Evolutionary conservation across 2,888 invertebrate genomes (phyloP).

Genomic region (Hymenopus coronatus): DNA sequence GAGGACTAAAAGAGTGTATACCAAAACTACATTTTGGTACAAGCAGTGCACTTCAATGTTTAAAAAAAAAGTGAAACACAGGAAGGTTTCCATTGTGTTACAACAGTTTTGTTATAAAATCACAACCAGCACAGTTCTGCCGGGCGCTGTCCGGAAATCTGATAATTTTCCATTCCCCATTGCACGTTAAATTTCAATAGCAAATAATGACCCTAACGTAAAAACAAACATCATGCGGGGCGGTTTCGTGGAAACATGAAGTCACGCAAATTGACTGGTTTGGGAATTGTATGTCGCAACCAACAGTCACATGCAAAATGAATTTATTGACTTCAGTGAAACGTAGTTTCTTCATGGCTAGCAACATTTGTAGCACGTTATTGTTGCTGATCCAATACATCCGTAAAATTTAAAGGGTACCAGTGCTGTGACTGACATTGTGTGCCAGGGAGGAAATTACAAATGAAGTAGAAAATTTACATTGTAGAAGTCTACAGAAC

Average conservation of each 20-base stretch:
- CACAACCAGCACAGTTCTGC: background rate
- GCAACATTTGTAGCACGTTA: too few relatives aligned
- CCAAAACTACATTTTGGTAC: too few relatives aligned
- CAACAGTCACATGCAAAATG: background rate
- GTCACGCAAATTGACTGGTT: background rate
- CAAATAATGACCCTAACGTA: background rate
- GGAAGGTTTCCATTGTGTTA: background rate
- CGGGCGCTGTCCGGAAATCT: background rate
- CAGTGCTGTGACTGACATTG: too few relatives aligned
- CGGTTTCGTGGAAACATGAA: background rate
- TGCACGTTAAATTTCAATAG: background rate
- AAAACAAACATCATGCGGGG: background rate
- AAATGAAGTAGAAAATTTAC: too few relatives aligned
- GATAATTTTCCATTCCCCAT: background rate
- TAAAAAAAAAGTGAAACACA: background rate
- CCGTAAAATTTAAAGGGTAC: too few relatives aligned
- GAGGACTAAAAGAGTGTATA: too few relatives aligned
- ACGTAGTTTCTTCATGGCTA: background rate
- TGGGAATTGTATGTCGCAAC: background rate
- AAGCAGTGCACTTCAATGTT: too few relatives aligned
- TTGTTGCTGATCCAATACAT: too few relatives aligned
- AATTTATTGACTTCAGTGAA: background rate
- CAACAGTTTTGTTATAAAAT: background rate
- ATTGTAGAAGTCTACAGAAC: too few relatives aligned
- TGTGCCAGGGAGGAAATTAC: too few relatives aligned